Evolutionary conservation across 2,888 invertebrate species (phyloP).

Genomic region (Leptopilina drosophilae): DNA sequence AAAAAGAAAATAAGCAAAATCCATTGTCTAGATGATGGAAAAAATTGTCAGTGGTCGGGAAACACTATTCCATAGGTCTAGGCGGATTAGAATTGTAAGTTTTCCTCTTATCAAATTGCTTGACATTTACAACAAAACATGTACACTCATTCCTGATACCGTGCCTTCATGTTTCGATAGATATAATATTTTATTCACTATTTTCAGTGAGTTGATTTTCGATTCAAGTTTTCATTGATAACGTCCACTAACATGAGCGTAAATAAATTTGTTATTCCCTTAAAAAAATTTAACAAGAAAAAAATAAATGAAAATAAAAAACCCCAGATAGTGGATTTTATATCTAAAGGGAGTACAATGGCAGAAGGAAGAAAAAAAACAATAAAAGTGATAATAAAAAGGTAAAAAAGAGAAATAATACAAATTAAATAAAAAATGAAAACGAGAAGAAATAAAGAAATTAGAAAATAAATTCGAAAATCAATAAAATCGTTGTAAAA

Average conservation of each 20-base stretch:
- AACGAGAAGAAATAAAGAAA: too few species aligned
- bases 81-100: conserved; percentile 33
- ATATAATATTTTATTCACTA: conserved; percentile 1
- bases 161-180: not conserved
- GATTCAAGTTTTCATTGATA: not conserved
- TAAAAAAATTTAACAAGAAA: not conserved
- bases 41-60: conserved; percentile 38
- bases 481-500: too few species aligned
- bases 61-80: not conserved
- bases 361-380: too few species aligned
- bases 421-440: too few species aligned
- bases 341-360: too few species aligned
- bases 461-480: too few species aligned
- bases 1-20: not conserved
- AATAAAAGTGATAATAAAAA: too few species aligned
- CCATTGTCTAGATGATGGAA: conserved; percentile 35
- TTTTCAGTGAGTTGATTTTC: conserved; percentile 2
- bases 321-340: too few species aligned
- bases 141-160: not conserved
- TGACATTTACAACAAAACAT: conserved; percentile 22
- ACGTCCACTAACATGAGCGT: not conserved
- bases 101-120: conserved; percentile 29
- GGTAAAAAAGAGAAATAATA: too few species aligned
- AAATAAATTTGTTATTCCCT: not conserved
- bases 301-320: too few species aligned